phyloP scores from a whole-genome alignment of 2,888 invertebrate species.

The Acholoe squamosa region DNA sequence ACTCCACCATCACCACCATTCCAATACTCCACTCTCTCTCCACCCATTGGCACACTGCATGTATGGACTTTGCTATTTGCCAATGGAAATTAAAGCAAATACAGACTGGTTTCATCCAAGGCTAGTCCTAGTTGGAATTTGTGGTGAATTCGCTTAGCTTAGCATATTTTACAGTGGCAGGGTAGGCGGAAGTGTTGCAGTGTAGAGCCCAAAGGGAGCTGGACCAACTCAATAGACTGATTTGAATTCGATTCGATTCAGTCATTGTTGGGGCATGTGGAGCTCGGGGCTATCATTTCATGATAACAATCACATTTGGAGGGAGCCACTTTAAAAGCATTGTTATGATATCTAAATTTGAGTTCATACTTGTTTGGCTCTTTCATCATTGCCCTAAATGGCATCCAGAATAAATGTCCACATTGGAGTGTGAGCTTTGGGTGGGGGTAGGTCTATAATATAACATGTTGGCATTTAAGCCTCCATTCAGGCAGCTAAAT shows the following conservation, averaged over 20 bases:
- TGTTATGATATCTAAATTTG: background rate
- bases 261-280: background rate
- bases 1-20: too few species aligned
- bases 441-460: background rate
- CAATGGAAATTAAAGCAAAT: constrained; percentile 9
- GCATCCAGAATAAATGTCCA: background rate
- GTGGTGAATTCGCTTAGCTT: background rate
- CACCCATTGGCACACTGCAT: too few species aligned
- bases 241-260: background rate
- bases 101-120: background rate
- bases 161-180: background rate
- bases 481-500: constrained; percentile 1
- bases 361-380: background rate
- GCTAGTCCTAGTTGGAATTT: background rate
- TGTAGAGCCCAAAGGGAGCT: background rate
- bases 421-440: background rate
- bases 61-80: background rate
- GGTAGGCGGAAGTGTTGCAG: background rate
- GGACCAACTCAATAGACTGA: background rate
- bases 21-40: too few species aligned
- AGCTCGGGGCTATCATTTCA: background rate
- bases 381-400: background rate
- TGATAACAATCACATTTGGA: background rate
- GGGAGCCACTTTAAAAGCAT: background rate
- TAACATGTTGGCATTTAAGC: background rate